Base-by-base conservation (phyloP, 2,113 vertebrate genomes). In the Malurus cyaneus region DNA sequence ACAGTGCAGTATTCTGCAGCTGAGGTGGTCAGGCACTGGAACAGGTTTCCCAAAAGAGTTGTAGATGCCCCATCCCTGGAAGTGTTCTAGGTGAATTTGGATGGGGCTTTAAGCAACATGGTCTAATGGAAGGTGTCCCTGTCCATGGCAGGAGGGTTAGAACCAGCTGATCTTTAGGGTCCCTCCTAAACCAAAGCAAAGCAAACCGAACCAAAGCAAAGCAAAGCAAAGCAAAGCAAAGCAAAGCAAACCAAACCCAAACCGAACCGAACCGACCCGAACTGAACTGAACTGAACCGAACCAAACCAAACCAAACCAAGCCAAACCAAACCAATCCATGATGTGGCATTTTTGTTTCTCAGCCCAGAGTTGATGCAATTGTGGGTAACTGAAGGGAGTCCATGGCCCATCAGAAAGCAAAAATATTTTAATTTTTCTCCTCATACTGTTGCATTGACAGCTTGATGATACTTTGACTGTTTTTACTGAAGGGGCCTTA, bases 361-460 rank as follows among this genome's bases (percentile, higher is more conserved):
- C 12, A 88, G 11, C 11, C 12, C 44, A 80, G 41, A 80, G 26
- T 15, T 28, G 14, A 56, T 56, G 9, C 32, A 64, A 7, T 14
- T 74, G 21, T 21, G 8, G 88, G 64, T 52, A 79, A 87, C 23
- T 39, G 19, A 88, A 85, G 29, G 10, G 14, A 72, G 6, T 32
- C 18, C 16, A 47, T 13, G 8, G 64, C 52, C 14, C 14, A 34
- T 42, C 12, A 69, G 44, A 44, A 19, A 44, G 2, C 3, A 82
- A 59, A 53, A 56, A 23, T 28, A 5, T 49, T 81, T 64, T 52
- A 67, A 52, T 49, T 49, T 49, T 49, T 49, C 47, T 21, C 47
- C 10, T 61, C 62, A 31, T 62, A 32, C 2, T 0, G 0, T 50
- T 72, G 52, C 20, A 56, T 8, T 56, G 26, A 9, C 6, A 28